Base-by-base conservation (phyloP, 2,797 vertebrate genomes). In the Diplodus sargus region DNA sequence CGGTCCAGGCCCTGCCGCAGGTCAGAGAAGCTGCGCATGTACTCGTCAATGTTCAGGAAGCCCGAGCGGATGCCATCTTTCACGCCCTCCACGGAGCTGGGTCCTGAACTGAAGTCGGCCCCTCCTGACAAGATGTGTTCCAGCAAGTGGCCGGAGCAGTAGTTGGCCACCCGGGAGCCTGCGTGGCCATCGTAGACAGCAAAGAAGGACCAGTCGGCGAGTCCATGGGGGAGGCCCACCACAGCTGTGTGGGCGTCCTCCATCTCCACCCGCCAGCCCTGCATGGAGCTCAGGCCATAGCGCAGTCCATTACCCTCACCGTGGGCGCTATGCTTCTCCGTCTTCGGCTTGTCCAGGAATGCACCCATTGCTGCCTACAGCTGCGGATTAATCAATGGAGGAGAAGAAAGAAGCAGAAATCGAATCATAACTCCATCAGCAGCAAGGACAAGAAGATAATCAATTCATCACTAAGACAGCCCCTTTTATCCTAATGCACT, bases 331-430 rank as follows among this genome's bases (percentile, higher is more conserved):
- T 98, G 98, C 90, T 99, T 99, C 90, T 99, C 98, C 15, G 98
- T 99, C 96, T 99, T 99, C 93, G 98, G 98, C 95, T 99, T 99
- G 95, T 99, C 98, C 96, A 99, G 96, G 96, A 99, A 99, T 86
- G 98, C 98, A 95, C 98, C 98, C 98, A 99, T 99, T 91, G 87
- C 96, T 97, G 94, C 96, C 91, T 95, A 96, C 87, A 94, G 90
- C 96, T 98, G 87, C 16, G 82, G 64, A 82, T 62, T 17, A 20
- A 60, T 39, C 17, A 48, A 45, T 30, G 39, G 39, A 15, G 79
- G 60, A 68, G 18, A 58, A 43, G n/a, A 43, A 5, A 17, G 28
- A 79, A 14, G 78, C 11, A 53, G 1, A 16, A 11, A 43, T 23
- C 14, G 11, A 59, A 61, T 11, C 4, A 17, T 71, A 52, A 56